Evolutionary conservation across 1,140 invertebrate species (phyloP).

Genomic region (Metaphire vulgaris): DNA sequence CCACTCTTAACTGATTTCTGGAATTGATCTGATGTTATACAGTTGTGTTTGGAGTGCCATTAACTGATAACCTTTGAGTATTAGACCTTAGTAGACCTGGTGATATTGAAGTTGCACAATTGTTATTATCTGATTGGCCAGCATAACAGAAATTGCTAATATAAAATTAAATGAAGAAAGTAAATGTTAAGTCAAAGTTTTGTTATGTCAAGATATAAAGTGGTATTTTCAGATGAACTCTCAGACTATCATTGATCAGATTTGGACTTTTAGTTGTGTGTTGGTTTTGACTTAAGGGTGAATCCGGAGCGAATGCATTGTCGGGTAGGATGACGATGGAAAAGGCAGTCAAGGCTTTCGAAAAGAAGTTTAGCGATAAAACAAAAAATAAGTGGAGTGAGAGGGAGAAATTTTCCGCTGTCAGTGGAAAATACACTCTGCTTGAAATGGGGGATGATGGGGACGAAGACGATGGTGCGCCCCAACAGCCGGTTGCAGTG

Average conservation of each 20-base stretch:
- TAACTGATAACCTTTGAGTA: too few relatives aligned
- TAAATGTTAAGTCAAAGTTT: background rate
- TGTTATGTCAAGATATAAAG: background rate
- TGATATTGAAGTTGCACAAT: background rate
- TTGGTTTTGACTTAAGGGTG: slow-evolving; percentile 2
- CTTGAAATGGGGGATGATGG: slow-evolving; percentile 45
- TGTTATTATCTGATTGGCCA: background rate
- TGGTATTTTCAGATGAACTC: background rate
- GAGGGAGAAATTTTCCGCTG: slow-evolving; percentile 42
- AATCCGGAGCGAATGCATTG: background rate
- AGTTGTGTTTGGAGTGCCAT: too few relatives aligned
- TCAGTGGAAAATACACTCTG: slow-evolving; percentile 50
- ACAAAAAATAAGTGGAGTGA: slow-evolving; percentile 43
- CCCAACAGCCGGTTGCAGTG: background rate
- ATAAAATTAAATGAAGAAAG: background rate
- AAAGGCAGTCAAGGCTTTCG: background rate
- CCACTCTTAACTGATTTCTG: too few relatives aligned
- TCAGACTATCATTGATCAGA: too few relatives aligned
- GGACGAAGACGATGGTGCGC: slow-evolving; percentile 29
- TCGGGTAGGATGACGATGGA: background rate
- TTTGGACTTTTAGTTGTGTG: background rate
- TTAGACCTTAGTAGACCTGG: too few relatives aligned
- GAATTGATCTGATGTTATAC: too few relatives aligned
- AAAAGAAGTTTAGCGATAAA: background rate
- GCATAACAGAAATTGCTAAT: background rate